Evolutionary conservation across 2,888 invertebrate genomes (phyloP).

Genomic region (Eupithecia abbreviata): DNA sequence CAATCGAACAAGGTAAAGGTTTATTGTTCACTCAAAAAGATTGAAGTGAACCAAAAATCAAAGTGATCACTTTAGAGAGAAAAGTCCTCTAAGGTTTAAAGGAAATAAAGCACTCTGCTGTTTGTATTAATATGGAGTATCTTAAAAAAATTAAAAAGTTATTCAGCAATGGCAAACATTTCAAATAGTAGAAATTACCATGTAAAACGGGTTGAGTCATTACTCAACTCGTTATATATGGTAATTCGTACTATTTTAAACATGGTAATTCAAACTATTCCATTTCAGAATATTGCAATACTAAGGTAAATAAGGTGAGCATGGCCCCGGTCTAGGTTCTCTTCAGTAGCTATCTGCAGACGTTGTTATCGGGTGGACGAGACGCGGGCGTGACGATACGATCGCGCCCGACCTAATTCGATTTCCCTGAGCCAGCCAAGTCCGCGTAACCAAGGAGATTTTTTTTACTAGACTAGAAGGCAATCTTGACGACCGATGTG

Average conservation of each 20-base stretch:
- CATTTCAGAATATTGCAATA: neutral
- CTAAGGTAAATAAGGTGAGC: neutral
- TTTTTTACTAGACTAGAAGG: slow-evolving; percentile 23
- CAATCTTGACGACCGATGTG: too few relatives aligned
- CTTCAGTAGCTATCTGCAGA: slow-evolving; percentile 36
- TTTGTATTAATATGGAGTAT: too few relatives aligned
- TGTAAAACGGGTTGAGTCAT: neutral
- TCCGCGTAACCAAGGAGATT: slow-evolving; percentile 48
- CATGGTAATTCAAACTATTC: neutral
- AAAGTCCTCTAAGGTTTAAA: too few relatives aligned
- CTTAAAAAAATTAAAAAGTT: too few relatives aligned
- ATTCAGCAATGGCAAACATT: too few relatives aligned
- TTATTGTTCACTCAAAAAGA: too few relatives aligned
- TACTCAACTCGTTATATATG: neutral
- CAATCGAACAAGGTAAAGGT: too few relatives aligned
- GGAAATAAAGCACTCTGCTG: too few relatives aligned
- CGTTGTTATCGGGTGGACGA: slow-evolving; percentile 62
- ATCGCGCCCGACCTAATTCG: slow-evolving; percentile 79
- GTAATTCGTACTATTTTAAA: neutral
- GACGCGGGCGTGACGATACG: slow-evolving; percentile 62
- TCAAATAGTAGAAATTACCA: too few relatives aligned
- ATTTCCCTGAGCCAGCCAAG: slow-evolving; percentile 61
- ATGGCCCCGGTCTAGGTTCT: slow-evolving; percentile 16
- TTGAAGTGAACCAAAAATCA: too few relatives aligned
- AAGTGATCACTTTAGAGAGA: too few relatives aligned